These are phyloP conservation scores for Atopsyche davidsoni DNA, from an alignment of 1,140 invertebrate genomes.

Conservation along the genomic window DNA sequence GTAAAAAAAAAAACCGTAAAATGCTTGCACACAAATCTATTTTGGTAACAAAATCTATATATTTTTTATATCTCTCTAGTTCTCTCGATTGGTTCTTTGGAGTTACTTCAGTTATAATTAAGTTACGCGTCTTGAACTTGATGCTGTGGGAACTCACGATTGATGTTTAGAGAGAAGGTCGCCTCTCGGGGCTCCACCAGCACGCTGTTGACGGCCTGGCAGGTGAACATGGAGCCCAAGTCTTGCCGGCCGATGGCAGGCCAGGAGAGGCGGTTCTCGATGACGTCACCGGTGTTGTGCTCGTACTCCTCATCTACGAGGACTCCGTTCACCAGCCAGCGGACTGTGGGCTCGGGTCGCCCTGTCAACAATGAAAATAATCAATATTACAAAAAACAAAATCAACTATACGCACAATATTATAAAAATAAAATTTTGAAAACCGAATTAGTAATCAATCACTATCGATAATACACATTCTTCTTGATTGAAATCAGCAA, in stretches of 20 bases:
- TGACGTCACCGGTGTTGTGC: conserved; percentile 74
- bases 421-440: too few species aligned
- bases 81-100: too few species aligned
- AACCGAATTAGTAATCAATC: too few species aligned
- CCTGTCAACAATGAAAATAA: conserved; percentile 35
- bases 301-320: conserved; percentile 74
- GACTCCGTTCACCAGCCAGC: conserved; percentile 69
- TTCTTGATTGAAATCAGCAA: too few species aligned
- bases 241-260: conserved; percentile 66
- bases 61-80: too few species aligned
- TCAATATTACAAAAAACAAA: conserved; percentile 6
- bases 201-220: conserved; percentile 76
- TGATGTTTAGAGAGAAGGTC: conserved; percentile 70
- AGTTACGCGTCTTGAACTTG: too few species aligned
- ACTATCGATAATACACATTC: too few species aligned
- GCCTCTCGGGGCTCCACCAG: conserved; percentile 70
- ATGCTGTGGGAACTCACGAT: conserved; percentile 81
- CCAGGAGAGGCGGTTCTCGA: conserved; percentile 75
- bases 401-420: too few species aligned
- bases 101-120: too few species aligned
- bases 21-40: too few species aligned
- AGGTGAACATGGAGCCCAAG: conserved; percentile 76
- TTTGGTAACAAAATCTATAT: too few species aligned
- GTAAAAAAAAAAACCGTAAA: too few species aligned
- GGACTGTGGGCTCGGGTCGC: conserved; percentile 59